Evolutionary conservation across 2,888 invertebrate species (phyloP).

Genomic region (Listrodromus nycthemerus): DNA sequence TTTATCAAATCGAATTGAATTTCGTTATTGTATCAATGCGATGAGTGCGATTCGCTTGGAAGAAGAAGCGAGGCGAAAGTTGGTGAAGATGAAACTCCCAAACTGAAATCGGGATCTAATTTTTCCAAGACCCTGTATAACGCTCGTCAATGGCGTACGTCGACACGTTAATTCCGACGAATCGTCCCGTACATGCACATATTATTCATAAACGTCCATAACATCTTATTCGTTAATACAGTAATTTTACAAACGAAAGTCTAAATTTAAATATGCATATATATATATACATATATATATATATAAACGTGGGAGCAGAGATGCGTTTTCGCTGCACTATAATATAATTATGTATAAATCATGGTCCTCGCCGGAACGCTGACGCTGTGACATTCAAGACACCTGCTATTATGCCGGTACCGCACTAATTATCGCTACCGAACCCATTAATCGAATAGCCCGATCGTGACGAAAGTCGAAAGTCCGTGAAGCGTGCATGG

Average conservation of each 20-base stretch:
- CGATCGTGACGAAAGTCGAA: conserved; percentile 46
- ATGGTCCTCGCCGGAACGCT: background rate
- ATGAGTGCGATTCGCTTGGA: background rate
- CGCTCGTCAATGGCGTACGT: background rate
- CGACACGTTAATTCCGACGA: conserved; percentile 10
- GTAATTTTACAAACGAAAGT: too few relatives aligned
- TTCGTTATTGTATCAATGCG: background rate
- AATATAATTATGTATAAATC: conserved; percentile 7
- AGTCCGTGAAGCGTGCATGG: conserved; percentile 40
- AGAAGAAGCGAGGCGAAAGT: background rate
- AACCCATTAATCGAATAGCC: conserved; percentile 36
- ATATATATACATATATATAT: background rate
- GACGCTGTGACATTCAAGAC: conserved; percentile 35
- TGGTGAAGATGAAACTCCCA: background rate
- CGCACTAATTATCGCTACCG: conserved; percentile 45
- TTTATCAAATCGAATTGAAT: background rate
- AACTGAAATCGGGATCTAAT: background rate
- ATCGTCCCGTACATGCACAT: too few relatives aligned
- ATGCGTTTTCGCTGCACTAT: background rate
- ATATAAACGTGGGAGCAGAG: background rate
- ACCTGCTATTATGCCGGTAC: background rate
- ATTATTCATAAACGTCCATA: too few relatives aligned
- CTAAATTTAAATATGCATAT: background rate
- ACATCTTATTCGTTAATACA: too few relatives aligned
- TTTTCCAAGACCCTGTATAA: background rate